phyloP scores from a whole-genome alignment of 2,888 invertebrate species.

The Drosophila acutilabella region DNA sequence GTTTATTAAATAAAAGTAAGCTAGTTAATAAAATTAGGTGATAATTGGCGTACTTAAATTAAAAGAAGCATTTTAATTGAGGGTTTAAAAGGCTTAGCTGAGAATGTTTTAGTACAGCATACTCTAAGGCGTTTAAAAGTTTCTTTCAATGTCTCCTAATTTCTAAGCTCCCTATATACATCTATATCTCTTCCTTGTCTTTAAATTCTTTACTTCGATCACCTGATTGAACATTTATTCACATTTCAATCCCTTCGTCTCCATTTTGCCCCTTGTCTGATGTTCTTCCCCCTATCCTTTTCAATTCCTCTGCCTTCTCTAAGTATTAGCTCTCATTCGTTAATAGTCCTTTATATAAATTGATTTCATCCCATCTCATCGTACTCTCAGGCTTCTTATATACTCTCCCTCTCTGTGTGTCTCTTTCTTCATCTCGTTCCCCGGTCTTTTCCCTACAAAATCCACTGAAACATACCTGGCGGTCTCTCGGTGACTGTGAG shows the following conservation, averaged over 20 bases:
- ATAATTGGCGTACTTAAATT: constrained; percentile 3
- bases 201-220: no score
- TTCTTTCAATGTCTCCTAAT: background rate
- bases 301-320: no score
- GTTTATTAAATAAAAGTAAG: constrained; percentile 12
- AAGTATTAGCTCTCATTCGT: no score
- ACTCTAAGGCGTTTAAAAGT: background rate
- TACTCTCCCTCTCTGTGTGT: no score
- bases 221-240: no score
- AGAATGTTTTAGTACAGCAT: background rate
- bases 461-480: constrained; percentile 88
- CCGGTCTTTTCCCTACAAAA: background rate
- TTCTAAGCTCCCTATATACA: background rate
- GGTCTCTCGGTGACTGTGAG: constrained; percentile 94
- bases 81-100: no score
- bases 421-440: background rate
- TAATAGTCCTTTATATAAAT: no score
- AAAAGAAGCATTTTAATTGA: background rate
- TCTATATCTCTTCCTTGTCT: no score
- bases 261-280: background rate
- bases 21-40: constrained; percentile 1
- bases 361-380: no score
- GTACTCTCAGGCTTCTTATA: no score
- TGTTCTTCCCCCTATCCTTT: background rate
- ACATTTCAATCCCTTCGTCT: no score